Percentiles rank a stretch among this genome's conserved stretches.
These are phyloP conservation scores for Brachionus asplanchnoidis DNA, from an alignment of 1,140 invertebrate genomes.

Conservation along the genomic window DNA sequence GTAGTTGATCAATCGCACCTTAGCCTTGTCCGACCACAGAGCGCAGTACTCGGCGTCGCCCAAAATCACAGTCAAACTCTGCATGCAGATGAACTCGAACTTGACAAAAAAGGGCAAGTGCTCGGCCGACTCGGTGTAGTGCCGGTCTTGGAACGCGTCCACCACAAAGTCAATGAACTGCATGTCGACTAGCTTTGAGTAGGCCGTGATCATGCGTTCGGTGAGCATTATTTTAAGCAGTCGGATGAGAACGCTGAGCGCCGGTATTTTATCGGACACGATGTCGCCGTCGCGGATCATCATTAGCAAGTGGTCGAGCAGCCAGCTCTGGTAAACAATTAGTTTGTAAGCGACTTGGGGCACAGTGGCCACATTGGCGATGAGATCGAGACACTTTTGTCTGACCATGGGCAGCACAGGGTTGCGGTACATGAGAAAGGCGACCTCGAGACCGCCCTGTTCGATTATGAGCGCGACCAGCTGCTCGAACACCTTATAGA, in stretches of 20 bases:
- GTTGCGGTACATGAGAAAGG: slow-evolving; percentile 5
- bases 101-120: slow-evolving; percentile 27
- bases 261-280: slow-evolving; percentile 14
- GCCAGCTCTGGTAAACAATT: not conserved
- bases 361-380: not conserved
- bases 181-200: slow-evolving; percentile 2
- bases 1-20: not conserved
- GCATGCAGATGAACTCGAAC: slow-evolving; percentile 33
- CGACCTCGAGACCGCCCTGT: not conserved
- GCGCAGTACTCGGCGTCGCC: not conserved
- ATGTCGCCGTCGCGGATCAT: slow-evolving; percentile 36
- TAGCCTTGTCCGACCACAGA: slow-evolving; percentile 25
- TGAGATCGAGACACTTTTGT: slow-evolving; percentile 37
- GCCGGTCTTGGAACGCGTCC: not conserved
- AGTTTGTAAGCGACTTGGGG: not conserved
- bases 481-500: not conserved
- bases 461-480: not conserved
- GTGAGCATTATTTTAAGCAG: slow-evolving; percentile 23
- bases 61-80: slow-evolving; percentile 23
- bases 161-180: slow-evolving; percentile 29
- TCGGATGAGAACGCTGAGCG: slow-evolving; percentile 13
- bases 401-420: not conserved
- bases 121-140: not conserved
- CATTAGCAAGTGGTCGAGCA: not conserved
- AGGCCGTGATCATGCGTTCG: not conserved